These are phyloP conservation scores for Pardalotus punctatus DNA, from an alignment of 2,113 vertebrate genomes.

Conservation along the genomic window DNA sequence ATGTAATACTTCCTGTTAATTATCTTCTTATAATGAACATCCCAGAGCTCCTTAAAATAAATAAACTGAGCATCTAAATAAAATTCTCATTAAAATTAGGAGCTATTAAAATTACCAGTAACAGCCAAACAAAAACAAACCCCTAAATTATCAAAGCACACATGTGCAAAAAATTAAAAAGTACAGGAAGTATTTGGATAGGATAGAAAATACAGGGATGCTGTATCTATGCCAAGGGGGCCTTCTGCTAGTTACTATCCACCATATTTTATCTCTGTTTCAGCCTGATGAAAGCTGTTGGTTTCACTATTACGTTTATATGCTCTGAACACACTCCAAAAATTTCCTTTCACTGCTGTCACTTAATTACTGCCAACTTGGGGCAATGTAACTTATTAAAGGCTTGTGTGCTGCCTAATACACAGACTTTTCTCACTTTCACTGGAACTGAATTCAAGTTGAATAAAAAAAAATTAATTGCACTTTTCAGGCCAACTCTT, in stretches of 20 bases:
- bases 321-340: constrained; percentile 6
- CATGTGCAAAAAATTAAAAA: not conserved
- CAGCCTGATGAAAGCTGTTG: constrained; percentile 32
- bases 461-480: not conserved
- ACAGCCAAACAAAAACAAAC: not conserved
- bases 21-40: not conserved
- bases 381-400: not conserved
- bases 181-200: not conserved
- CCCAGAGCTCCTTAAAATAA: not conserved
- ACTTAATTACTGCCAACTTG: not conserved
- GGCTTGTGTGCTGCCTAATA: not conserved
- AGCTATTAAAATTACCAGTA: not conserved
- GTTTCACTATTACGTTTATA: not conserved
- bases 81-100: not conserved
- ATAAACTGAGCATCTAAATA: not conserved
- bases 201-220: not conserved
- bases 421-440: not conserved
- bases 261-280: not conserved
- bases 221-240: not conserved
- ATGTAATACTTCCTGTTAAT: not conserved
- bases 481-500: not conserved
- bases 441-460: not conserved
- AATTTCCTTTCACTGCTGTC: not conserved
- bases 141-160: not conserved
- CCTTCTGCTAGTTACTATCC: constrained; percentile 19